Base-by-base conservation (phyloP, 2,888 invertebrate species). In the Brachyptera putata region DNA sequence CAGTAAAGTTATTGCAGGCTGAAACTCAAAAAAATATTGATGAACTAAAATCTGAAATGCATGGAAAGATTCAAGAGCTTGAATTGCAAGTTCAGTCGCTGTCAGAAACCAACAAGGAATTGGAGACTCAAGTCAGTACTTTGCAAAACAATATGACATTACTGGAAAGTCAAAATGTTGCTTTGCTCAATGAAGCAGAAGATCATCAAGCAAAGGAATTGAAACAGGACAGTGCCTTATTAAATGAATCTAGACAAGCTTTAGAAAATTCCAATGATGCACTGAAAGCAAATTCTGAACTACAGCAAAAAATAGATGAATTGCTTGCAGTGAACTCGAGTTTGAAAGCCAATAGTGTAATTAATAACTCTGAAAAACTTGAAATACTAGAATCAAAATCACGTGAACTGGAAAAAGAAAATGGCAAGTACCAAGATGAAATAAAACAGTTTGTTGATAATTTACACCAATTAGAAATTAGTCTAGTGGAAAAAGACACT, bases 51-150 rank as follows among this genome's bases (percentile, higher is more conserved):
- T 60, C 67, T 21, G 62, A 61, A 43, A 58, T 70, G 11, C 64
- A 65, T 41, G 62, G 62, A 1, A 68, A 67, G 49, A 55, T 61
- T 59, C 66, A 69, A 57, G 64, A 61, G 57, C 34, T 63, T 3
- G 49, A 66, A 41, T 66, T 67, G 46, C 62, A 66, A 14, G 61
- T 70, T 21, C 63, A 67, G 57, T 57, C 69, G 34, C 53, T 65
- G 18, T 63, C 49, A 26, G 56, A 61, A 9, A 65, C 69, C 64
- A 72, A 71, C 64, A 63, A 66, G 39, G 56, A 64, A 21, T 64
- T 75, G 25, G 70, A 72, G 63, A 67, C 68, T 53, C 74, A 76
- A 56, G 70, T 73, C 67, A 5, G 13, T 18, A n/a, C 46, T 9
- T 46, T 24, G 4, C 46, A 46, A 46, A 24, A 46, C n/a, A 21